These are phyloP conservation scores for Oreohelix idahoensis DNA, from an alignment of 1,140 invertebrate genomes.

Conservation along the genomic window DNA sequence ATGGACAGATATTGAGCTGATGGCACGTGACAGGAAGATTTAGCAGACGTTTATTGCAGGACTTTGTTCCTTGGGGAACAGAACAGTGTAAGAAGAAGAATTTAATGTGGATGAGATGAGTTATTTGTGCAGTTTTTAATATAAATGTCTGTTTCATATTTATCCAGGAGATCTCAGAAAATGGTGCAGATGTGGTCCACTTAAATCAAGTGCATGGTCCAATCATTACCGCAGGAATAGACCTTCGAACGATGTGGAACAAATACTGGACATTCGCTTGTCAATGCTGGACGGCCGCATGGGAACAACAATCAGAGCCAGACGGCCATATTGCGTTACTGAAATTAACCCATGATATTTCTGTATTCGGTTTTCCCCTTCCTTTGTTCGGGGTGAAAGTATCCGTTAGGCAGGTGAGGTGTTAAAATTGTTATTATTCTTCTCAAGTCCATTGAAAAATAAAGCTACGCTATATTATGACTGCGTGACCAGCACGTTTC, in stretches of 20 bases:
- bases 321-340: constrained; percentile 78
- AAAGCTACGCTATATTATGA: too few relatives aligned
- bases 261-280: constrained; percentile 68
- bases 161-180: constrained; percentile 92
- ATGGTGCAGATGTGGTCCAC: constrained; percentile 89
- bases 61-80: too few relatives aligned
- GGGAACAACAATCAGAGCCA: constrained; percentile 67
- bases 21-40: too few relatives aligned
- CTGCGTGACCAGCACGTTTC: too few relatives aligned
- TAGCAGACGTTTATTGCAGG: too few relatives aligned
- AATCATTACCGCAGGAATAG: constrained; percentile 76
- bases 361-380: constrained; percentile 75
- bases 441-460: too few relatives aligned
- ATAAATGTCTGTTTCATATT: background rate
- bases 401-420: constrained; percentile 75
- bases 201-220: constrained; percentile 82
- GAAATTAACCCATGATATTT: constrained; percentile 76
- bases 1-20: too few relatives aligned
- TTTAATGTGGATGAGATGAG: too few relatives aligned
- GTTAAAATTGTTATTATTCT: background rate
- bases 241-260: constrained; percentile 71
- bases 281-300: constrained; percentile 72
- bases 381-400: constrained; percentile 76
- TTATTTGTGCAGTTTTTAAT: too few relatives aligned
- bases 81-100: too few relatives aligned